Base-by-base conservation (phyloP, 1,140 invertebrate genomes). In the Hycleus cichorii region DNA sequence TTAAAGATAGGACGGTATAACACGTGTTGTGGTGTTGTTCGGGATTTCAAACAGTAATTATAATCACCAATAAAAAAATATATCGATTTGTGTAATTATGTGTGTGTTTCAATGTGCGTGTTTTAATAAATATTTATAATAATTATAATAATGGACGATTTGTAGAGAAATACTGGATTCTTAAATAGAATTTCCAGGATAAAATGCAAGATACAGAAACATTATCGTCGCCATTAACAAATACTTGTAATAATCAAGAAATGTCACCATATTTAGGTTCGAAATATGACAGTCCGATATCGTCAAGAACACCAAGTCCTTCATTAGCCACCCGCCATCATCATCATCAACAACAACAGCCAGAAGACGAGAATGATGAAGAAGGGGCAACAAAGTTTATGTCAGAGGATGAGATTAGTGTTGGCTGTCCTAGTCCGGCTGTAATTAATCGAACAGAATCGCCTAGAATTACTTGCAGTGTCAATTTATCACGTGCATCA, bases 371-470 rank as follows among this genome's bases (percentile, higher is more conserved):
- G 7, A 32, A 32, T 32, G 32, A 32, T 32, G 32, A 32, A 7
- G 32, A 4, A 32, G 32, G 7, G 7, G 3, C 32, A 7, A 46
- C 57, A 7, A 72, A 70, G 43, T 70, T 66, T 53, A 52, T 65
- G 3, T 69, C 69, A 6, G 72, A 74, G 32, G 72, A 74, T 50
- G 85, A 87, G 72, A 87, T 87, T 58, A 86, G 84, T 67, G 86
- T 87, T 3, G 85, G 86, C 2, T 86, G 85, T 62, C 86, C 85
- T 18, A 86, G 83, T 60, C 86, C 86, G 1, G 69, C 80, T 78
- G 43, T 27, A 64, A 3, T 44, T 9, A 32, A 38, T 9, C 57
- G 5, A 48, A 40, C 44, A n/a, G 4, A 44, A 25, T 45, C 40
- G 11, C 40, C 40, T n/a, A 42, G 49, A 5, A 40, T 44, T 4